A percentile compares a stretch with the other conserved stretches of the same genome.
phyloP scores from a whole-genome alignment of 2,888 invertebrate genomes.

The Germaria angustata region DNA sequence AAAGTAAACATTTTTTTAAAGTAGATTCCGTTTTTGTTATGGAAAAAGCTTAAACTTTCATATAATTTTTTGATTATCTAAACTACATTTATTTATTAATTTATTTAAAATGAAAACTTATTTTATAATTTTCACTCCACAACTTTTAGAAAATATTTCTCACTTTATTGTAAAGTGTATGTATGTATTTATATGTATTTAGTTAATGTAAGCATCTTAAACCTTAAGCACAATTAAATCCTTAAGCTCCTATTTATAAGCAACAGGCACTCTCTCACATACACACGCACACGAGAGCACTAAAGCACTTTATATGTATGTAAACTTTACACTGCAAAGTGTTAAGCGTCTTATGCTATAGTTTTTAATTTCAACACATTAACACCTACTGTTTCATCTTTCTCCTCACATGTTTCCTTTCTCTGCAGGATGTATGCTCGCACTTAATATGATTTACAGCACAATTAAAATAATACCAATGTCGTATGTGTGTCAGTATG shows the following conservation, averaged over 20 bases:
- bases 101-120: neutral
- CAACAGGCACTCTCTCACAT: neutral
- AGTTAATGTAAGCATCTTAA: constrained; percentile 57
- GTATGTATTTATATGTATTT: neutral
- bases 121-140: too few relatives aligned
- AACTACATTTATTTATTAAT: too few relatives aligned
- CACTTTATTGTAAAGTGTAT: neutral
- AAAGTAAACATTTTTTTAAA: too few relatives aligned
- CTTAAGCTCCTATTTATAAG: constrained; percentile 53
- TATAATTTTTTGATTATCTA: too few relatives aligned
- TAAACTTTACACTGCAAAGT: neutral
- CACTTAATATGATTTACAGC: constrained; percentile 27
- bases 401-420: neutral
- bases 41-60: too few relatives aligned
- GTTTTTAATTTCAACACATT: constrained; percentile 57
- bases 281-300: constrained; percentile 22
- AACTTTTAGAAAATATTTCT: neutral
- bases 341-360: constrained; percentile 42
- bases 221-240: constrained; percentile 57
- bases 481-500: too few relatives aligned
- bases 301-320: constrained; percentile 5
- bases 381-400: constrained; percentile 31
- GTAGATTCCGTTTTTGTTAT: neutral
- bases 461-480: constrained; percentile 8
- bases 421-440: neutral